Evolutionary conservation across 2,797 vertebrate species (phyloP).

Genomic region (Sebastes matsubarae): DNA sequence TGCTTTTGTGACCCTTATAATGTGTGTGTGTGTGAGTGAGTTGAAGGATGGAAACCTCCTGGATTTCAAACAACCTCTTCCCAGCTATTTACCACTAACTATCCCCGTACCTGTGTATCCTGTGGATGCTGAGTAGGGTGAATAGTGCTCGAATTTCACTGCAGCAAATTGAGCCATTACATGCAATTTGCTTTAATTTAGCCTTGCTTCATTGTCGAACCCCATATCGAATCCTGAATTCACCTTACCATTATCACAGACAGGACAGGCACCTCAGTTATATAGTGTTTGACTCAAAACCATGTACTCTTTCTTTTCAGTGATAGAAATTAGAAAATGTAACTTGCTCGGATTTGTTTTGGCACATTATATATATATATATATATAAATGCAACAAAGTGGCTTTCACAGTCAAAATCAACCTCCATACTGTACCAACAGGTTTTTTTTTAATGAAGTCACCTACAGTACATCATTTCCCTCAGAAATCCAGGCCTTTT

Average conservation of each 20-base stretch:
- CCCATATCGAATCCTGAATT: constrained; percentile 1
- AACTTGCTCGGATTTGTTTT: constrained; percentile 6
- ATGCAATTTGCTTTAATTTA: constrained; percentile 58
- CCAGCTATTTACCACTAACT: constrained; percentile 21
- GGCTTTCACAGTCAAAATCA: constrained; percentile 19
- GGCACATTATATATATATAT: not conserved
- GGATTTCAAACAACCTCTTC: constrained; percentile 17
- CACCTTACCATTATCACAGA: constrained; percentile 20
- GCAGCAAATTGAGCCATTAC: constrained; percentile 59
- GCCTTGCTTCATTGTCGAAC: constrained; percentile 24
- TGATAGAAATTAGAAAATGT: not conserved
- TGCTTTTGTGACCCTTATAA: constrained; percentile 11
- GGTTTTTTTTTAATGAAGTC: constrained; percentile 53
- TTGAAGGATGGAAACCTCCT: not conserved
- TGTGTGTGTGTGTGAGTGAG: not conserved
- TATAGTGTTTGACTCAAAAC: not conserved
- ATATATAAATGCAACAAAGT: not conserved
- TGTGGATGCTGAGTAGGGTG: constrained; percentile 38
- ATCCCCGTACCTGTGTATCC: constrained; percentile 16
- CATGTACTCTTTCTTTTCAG: not conserved
- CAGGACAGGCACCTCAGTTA: constrained; percentile 11
- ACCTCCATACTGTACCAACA: constrained; percentile 14
- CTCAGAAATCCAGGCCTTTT: constrained; percentile 57
- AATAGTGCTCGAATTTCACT: constrained; percentile 49
- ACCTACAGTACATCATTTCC: constrained; percentile 56